Conservation (phyloP, 2,113 vertebrate species). For the Mus pahari region DNA sequence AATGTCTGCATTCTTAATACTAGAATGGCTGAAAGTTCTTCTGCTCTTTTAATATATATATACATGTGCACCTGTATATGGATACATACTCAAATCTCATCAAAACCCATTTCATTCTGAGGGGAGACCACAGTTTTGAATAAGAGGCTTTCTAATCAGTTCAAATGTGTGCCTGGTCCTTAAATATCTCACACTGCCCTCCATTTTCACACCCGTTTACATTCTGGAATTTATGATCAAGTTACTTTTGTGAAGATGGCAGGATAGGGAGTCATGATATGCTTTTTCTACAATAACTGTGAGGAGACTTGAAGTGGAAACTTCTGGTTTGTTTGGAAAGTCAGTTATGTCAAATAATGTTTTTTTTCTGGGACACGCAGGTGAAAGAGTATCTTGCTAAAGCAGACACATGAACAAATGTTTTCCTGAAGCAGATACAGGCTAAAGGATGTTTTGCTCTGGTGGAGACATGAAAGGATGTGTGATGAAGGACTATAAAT, state of each 20-base stretch:
- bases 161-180: not conserved
- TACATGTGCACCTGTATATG: rapidly evolving
- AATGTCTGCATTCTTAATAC: constrained; percentile 45
- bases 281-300: not conserved
- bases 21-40: constrained; percentile 25
- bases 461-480: too few species aligned
- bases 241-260: not conserved
- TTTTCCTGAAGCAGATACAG: too few species aligned
- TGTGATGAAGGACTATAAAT: too few species aligned
- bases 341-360: too few species aligned
- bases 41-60: not conserved
- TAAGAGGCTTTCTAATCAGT: not conserved
- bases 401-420: too few species aligned
- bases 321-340: too few species aligned
- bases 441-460: too few species aligned
- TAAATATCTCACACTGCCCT: not conserved
- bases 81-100: not conserved
- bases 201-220: not conserved
- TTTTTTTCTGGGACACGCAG: too few species aligned
- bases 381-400: too few species aligned
- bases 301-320: not conserved
- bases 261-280: not conserved
- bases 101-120: constrained; percentile 30
- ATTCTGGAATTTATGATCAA: not conserved
- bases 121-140: not conserved